A percentile compares a stretch with the other conserved stretches of the same genome.
These are phyloP conservation scores for Brachypterus glaber DNA, from an alignment of 2,888 invertebrate species.

Conservation along the genomic window DNA sequence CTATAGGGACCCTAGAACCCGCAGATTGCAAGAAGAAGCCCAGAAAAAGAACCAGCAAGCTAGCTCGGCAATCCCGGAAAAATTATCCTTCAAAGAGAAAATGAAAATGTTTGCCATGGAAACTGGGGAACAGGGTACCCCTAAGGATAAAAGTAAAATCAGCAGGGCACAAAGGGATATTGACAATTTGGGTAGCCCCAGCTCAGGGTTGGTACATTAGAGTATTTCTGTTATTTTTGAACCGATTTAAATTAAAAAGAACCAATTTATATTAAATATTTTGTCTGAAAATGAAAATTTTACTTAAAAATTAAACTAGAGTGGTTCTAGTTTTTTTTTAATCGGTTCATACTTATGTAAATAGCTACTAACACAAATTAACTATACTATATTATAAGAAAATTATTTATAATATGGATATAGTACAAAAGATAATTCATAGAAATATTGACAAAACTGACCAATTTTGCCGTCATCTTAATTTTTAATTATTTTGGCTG, in stretches of 20 bases:
- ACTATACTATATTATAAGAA: no score
- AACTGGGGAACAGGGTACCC: constrained; percentile 85
- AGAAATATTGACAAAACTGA: not conserved
- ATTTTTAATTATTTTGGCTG: no score
- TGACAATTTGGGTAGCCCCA: constrained; percentile 51
- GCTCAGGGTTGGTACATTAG: constrained; percentile 31
- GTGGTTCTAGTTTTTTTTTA: not conserved
- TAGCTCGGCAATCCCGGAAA: constrained; percentile 71
- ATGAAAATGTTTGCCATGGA: constrained; percentile 99
- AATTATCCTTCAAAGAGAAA: constrained; percentile 95
- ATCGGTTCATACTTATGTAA: no score
- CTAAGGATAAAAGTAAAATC: constrained; percentile 91
- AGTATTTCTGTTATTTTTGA: constrained; percentile 9
- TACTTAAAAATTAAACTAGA: constrained; percentile 1
- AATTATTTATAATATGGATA: no score
- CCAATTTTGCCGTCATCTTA: no score
- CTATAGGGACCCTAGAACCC: constrained; percentile 86
- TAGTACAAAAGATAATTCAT: no score
- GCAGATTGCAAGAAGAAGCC: constrained; percentile 72
- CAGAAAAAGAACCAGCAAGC: constrained; percentile 49
- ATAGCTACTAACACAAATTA: no score
- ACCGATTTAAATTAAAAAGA: constrained; percentile 3
- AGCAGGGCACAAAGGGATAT: constrained; percentile 93
- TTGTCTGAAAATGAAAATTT: constrained; percentile 10
- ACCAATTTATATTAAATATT: constrained; percentile 4